Evolutionary conservation across 2,888 invertebrate genomes (phyloP).

Genomic region (Mythimna loreyi): DNA sequence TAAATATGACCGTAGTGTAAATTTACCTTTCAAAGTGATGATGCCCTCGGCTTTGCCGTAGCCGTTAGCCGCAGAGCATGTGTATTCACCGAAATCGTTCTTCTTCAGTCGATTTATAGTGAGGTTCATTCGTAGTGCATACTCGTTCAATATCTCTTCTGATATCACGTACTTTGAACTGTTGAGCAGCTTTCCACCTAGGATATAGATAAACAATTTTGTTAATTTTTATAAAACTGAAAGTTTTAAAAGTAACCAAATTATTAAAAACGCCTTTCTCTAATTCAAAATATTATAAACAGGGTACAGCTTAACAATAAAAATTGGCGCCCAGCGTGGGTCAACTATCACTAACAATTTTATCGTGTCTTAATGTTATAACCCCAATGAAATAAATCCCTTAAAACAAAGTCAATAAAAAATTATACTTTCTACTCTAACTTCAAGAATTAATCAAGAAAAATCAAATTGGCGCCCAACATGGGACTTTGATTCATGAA

Average conservation of each 20-base stretch:
- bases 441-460: not conserved
- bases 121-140: conserved; percentile 95
- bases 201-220: conserved; percentile 54
- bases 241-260: too few relatives aligned
- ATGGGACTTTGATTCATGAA: not conserved
- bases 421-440: not conserved
- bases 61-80: conserved; percentile 95
- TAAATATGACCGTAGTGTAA: conserved; percentile 27
- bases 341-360: not conserved
- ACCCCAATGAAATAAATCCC: not conserved
- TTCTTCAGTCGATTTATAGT: conserved; percentile 94
- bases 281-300: too few relatives aligned
- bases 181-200: conserved; percentile 94
- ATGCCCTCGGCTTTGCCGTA: conserved; percentile 95
- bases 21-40: conserved; percentile 94
- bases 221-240: too few relatives aligned
- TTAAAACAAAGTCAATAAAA: not conserved
- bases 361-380: not conserved
- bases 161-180: conserved; percentile 94
- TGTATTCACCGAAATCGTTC: conserved; percentile 95
- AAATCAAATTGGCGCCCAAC: not conserved
- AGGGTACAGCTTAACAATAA: too few relatives aligned
- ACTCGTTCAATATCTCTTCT: conserved; percentile 93
- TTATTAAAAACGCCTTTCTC: not conserved
- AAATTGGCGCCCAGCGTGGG: conserved; percentile 10